These are phyloP conservation scores for Orthonevra nobilis DNA, from an alignment of 2,888 invertebrate genomes.

Conservation along the genomic window DNA sequence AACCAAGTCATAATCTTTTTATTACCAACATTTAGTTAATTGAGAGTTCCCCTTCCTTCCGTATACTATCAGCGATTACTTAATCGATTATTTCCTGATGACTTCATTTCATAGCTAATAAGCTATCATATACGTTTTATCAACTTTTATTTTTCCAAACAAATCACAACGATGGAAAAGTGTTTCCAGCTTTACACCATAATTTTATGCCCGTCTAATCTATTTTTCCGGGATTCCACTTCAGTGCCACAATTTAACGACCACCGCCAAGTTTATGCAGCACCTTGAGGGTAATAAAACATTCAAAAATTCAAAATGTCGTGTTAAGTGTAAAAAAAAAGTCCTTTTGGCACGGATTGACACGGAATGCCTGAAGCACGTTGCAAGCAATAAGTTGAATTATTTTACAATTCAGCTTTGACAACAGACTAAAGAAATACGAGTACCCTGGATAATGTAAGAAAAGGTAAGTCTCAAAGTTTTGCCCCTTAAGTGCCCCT, in stretches of 20 bases:
- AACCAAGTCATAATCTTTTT: not conserved
- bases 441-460: no score
- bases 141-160: not conserved
- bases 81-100: slow-evolving; percentile 3
- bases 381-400: no score
- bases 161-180: slow-evolving; percentile 24
- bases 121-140: not conserved
- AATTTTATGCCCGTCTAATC: slow-evolving; percentile 15
- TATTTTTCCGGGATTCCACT: not conserved
- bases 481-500: not conserved
- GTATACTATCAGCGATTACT: not conserved
- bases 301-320: slow-evolving; percentile 10
- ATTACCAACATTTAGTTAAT: not conserved
- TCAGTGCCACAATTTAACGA: slow-evolving; percentile 11
- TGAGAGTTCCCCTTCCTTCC: not conserved
- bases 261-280: slow-evolving; percentile 17
- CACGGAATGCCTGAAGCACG: no score
- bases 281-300: slow-evolving; percentile 21
- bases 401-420: not conserved
- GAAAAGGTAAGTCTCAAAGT: slow-evolving; percentile 1
- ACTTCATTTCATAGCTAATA: slow-evolving; percentile 6
- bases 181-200: slow-evolving; percentile 18
- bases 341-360: not conserved
- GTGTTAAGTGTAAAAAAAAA: not conserved
- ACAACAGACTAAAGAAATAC: no score